Conservation (phyloP, 2,113 vertebrate genomes). For the Lucifuga dentata region DNA sequence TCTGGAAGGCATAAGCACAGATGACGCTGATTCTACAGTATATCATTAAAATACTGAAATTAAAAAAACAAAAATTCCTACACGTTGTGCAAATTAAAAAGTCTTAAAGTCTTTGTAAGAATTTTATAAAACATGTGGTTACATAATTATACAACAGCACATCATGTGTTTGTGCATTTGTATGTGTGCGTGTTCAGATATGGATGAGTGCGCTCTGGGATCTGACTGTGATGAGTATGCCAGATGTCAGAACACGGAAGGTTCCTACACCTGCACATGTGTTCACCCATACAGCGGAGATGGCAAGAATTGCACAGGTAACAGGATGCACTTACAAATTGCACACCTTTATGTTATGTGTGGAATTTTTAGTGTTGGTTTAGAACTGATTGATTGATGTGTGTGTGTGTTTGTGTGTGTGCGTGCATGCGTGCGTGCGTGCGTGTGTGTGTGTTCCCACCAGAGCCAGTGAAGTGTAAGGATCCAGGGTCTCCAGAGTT, state of each 20-base stretch:
- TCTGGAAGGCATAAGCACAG: too few species aligned
- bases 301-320: slow-evolving; percentile 96
- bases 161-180: slow-evolving; percentile 19
- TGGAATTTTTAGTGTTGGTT: too few species aligned
- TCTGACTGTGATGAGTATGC: slow-evolving; percentile 91
- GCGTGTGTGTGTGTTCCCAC: slow-evolving; percentile 36
- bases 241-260: slow-evolving; percentile 92
- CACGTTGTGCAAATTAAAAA: too few species aligned
- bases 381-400: too few species aligned
- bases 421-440: not conserved
- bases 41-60: too few species aligned
- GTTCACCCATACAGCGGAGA: slow-evolving; percentile 90
- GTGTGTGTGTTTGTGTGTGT: too few species aligned
- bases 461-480: slow-evolving; percentile 91
- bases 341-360: too few species aligned
- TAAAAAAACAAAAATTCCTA: too few species aligned
- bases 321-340: not conserved
- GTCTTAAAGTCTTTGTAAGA: too few species aligned
- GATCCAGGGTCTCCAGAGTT: slow-evolving; percentile 87
- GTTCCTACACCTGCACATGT: slow-evolving; percentile 93
- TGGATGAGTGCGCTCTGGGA: slow-evolving; percentile 95
- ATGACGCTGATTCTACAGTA: too few species aligned
- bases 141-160: too few species aligned
- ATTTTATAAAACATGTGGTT: too few species aligned
- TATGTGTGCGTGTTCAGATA: slow-evolving; percentile 81